phyloP scores from a whole-genome alignment of 2,113 vertebrate species.

The Prolemur simus region DNA sequence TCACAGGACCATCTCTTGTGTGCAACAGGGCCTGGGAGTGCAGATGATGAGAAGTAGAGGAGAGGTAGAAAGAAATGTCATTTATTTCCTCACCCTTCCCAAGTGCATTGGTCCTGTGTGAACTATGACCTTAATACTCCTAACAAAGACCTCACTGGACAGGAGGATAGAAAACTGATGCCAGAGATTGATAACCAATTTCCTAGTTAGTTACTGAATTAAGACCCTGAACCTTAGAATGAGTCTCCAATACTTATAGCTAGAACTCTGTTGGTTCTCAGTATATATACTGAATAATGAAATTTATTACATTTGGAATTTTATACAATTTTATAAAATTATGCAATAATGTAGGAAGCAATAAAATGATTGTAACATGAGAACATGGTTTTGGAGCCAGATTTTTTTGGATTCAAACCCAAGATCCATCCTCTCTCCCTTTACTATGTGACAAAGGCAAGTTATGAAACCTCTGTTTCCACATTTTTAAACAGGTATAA shows the following conservation, averaged over 20 bases:
- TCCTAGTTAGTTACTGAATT: not conserved
- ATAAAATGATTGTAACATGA: not conserved
- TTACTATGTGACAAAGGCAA: not conserved
- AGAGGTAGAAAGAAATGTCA: not conserved
- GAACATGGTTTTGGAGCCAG: not conserved
- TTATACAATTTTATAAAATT: not conserved
- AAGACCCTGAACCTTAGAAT: not conserved
- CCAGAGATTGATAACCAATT: not conserved
- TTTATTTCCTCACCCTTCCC: not conserved
- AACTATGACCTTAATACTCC: not conserved
- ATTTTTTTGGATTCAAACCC: not conserved
- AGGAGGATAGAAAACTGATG: not conserved
- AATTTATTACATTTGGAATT: not conserved
- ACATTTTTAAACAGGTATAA: not conserved
- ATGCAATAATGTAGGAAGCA: not conserved
- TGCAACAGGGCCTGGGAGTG: too few relatives aligned
- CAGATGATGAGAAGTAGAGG: not conserved
- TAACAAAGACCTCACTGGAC: not conserved
- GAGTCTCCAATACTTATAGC: fast-evolving
- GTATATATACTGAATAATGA: not conserved
- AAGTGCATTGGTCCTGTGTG: not conserved
- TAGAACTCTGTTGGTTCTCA: not conserved
- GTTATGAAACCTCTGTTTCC: not conserved
- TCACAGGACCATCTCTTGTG: not conserved
- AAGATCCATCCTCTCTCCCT: fast-evolving